Percentiles rank a stretch among this genome's conserved stretches.
These are phyloP conservation scores for Willisornis vidua DNA, from an alignment of 2,113 vertebrate species.

Conservation along the genomic window DNA sequence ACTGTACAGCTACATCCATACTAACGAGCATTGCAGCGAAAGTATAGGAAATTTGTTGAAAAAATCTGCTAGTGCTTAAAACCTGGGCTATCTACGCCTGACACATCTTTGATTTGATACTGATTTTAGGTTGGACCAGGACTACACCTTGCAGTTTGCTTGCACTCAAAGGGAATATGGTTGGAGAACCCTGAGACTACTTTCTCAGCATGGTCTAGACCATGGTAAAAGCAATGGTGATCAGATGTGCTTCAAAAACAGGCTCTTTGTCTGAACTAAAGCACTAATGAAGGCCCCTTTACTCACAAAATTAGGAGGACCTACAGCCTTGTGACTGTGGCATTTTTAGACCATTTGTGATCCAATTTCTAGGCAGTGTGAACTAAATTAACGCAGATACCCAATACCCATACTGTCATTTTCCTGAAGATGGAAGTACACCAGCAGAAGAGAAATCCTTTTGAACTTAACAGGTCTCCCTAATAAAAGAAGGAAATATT, in stretches of 20 bases:
- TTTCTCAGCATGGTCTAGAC: neutral
- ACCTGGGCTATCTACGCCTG: neutral
- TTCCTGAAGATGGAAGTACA: neutral
- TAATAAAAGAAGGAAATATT: neutral
- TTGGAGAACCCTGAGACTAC: neutral
- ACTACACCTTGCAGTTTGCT: neutral
- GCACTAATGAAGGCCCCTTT: neutral
- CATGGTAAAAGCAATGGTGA: neutral
- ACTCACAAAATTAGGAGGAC: neutral
- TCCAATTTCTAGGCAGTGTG: neutral
- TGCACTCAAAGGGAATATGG: neutral
- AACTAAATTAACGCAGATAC: neutral
- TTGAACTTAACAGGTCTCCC: neutral
- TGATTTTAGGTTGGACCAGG: neutral
- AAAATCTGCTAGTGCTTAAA: neutral
- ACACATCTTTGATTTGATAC: neutral
- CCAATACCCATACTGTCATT: neutral
- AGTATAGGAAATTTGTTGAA: neutral
- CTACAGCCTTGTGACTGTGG: neutral
- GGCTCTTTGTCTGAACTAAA: neutral
- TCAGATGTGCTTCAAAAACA: neutral
- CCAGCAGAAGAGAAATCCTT: neutral
- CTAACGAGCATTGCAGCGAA: neutral
- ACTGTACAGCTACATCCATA: neutral
- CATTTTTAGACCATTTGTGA: neutral